Evolutionary conservation across 2,888 invertebrate genomes (phyloP), one percentile per base, ranked within the genome.

Genomic region (Smittia sp.): DNA sequence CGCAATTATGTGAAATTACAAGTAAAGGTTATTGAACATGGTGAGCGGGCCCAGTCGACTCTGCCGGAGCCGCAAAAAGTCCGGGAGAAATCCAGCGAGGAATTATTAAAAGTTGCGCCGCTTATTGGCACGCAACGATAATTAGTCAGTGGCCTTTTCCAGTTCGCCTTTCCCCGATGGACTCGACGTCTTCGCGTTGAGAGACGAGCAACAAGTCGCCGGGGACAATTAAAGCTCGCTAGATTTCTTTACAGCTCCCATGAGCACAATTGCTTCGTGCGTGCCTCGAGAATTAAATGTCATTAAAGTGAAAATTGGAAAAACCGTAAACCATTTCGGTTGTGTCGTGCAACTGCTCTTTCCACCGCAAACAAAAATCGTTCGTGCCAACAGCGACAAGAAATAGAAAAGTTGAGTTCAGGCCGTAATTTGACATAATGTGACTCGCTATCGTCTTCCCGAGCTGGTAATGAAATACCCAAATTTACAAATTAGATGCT

Each of bases 271-370:
- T 24, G 63, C 63, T 58, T 62, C 15, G 58, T 72, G 62, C 72
- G 72, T 72, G 72, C 72, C 20, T 72, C 22, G 72, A 72, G 27
- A 72, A 72, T 72, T 72, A 72, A 72, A 62, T 72, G 62, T 72
- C 72, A 72, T 62, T 72, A 72, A 72, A 62, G 72, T 72, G 72
- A 62, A 72, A 72, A 72, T 72, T 72, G 72, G 63, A n/a, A 63
- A 63, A 63, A 63, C 24, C 1, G 63, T 58, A 22, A 58, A 58
- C 3, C 24, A 9, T 58, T 9, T 63, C 22, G 9, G 9, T 58
- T 22, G 18, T 13, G 4, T 63, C 63, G 63, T 13, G 58, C 18
- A 58, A 58, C 22, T 58, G 58, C 15, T 46, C 4, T 63, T 63
- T 25, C 25, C 63, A 63, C 27, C 24, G 58, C 11, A 24, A n/a